Base-by-base conservation (phyloP, 92 coral and sea anemone genomes). In the Porites lobata region DNA sequence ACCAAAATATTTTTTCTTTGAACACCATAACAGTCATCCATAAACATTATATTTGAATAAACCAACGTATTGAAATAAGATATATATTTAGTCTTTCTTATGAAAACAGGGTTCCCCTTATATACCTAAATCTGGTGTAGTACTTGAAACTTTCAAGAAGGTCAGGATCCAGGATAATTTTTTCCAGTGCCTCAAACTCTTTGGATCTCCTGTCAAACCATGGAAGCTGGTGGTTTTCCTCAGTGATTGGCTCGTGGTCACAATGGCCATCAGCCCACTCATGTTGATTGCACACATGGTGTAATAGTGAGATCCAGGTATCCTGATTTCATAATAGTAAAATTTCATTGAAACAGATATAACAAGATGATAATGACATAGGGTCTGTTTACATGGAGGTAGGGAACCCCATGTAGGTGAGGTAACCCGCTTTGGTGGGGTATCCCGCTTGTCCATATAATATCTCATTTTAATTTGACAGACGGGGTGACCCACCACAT, bases 241-340 rank as follows among this genome's bases (percentile, higher is more conserved):
- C 47, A 19, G 78, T 9, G 19, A 74, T 21, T 50, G 51, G 32
- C n/a, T 56, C 85, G 76, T 91, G 94, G 74, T 66, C 29, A 51
- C 94, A 86, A 22, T 50, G 59, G 17, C 94, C 94, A 5, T 82
- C 88, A n/a, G 72, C 20, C 91, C 94, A 91, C 24, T 91, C 85
- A 76, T 81, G 94, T 51, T 80, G 75, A 63, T 91, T 62, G 51
- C 94, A 91, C 6, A 91, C 91, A 76, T 86, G 91, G 57, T 80
- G 87, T 52, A 90, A 78, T 4, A 90, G 56, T 20, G 75, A 62
- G 54, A 86, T 91, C 94, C 94, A 86, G 80, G 53, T 80, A 2
- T 63, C 69, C 91, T 91, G 74, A 10, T 24, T 21, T 57, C 3
- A 57, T n/a, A 77, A 26, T 57, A 77, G 26, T 32, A 58, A 22